These are phyloP conservation scores for Papilio protenor DNA, from an alignment of 2,888 invertebrate genomes.

Conservation along the genomic window DNA sequence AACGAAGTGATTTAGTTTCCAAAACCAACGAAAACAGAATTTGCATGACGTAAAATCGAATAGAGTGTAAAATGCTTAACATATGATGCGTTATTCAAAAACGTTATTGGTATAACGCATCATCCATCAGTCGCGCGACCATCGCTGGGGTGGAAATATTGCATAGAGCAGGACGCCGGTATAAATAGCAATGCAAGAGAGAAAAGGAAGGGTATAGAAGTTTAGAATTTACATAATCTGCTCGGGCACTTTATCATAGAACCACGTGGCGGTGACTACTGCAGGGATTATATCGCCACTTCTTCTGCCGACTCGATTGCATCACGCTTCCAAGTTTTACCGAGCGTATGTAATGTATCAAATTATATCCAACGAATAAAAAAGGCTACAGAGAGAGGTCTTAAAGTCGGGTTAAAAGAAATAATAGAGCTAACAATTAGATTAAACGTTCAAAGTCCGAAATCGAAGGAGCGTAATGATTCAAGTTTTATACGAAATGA, in stretches of 20 bases:
- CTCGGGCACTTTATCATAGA: conserved; percentile 83
- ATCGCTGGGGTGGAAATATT: conserved; percentile 75
- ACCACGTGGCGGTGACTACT: conserved; percentile 84
- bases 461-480: conserved; percentile 74
- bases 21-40: neutral
- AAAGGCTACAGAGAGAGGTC: neutral
- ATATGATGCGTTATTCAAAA: conserved; percentile 75
- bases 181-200: conserved; percentile 52
- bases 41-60: conserved; percentile 17
- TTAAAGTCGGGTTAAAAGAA: conserved; percentile 1
- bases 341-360: conserved; percentile 38
- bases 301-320: conserved; percentile 60
- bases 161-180: conserved; percentile 60
- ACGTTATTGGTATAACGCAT: conserved; percentile 84
- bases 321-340: conserved; percentile 55
- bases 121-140: conserved; percentile 80
- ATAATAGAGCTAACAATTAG: conserved; percentile 42
- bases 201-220: conserved; percentile 69
- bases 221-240: conserved; percentile 84
- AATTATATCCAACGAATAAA: conserved; percentile 25
- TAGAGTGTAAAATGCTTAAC: conserved; percentile 75
- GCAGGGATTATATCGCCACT: conserved; percentile 78
- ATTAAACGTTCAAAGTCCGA: conserved; percentile 55
- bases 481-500: conserved; percentile 80
- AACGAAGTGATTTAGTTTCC: neutral